A percentile compares a stretch with the other conserved stretches of the same genome.
phyloP scores from a whole-genome alignment of 2,797 vertebrate species.

The Rhinella marina region DNA sequence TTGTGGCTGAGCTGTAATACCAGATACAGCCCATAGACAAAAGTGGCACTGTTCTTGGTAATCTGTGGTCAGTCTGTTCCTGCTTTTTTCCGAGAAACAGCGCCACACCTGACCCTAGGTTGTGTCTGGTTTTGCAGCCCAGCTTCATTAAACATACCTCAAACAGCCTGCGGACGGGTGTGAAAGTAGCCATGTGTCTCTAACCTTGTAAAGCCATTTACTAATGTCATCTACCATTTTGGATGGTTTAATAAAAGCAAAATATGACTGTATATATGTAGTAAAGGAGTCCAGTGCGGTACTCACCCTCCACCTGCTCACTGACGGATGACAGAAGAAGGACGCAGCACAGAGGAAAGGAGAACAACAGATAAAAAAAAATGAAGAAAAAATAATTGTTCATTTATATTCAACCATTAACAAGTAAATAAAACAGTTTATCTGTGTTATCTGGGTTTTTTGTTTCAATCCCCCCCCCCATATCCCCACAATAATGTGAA shows the following conservation, averaged over 20 bases:
- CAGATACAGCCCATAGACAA: not conserved
- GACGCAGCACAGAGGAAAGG: no score
- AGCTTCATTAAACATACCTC: no score
- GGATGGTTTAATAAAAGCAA: not conserved
- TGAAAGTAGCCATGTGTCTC: not conserved
- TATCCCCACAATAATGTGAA: not conserved
- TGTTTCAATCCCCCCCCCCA: not conserved
- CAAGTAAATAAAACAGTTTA: not conserved
- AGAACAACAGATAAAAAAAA: not conserved
- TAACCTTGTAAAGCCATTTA: not conserved
- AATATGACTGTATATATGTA: not conserved
- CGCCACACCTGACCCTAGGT: no score
- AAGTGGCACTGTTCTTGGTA: not conserved
- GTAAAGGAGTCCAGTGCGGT: not conserved
- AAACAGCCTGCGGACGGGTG: no score
- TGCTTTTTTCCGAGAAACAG: no score
- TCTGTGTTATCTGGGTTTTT: not conserved
- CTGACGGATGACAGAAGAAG: not conserved
- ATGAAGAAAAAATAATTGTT: not conserved
- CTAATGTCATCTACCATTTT: not conserved
- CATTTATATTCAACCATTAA: not conserved
- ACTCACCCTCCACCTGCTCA: slow-evolving; percentile 62
- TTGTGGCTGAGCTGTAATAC: not conserved
- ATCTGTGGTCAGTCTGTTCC: not conserved
- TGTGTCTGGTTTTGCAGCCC: no score